phyloP scores from a whole-genome alignment of 2,113 vertebrate species.

The Tachycineta bicolor region DNA sequence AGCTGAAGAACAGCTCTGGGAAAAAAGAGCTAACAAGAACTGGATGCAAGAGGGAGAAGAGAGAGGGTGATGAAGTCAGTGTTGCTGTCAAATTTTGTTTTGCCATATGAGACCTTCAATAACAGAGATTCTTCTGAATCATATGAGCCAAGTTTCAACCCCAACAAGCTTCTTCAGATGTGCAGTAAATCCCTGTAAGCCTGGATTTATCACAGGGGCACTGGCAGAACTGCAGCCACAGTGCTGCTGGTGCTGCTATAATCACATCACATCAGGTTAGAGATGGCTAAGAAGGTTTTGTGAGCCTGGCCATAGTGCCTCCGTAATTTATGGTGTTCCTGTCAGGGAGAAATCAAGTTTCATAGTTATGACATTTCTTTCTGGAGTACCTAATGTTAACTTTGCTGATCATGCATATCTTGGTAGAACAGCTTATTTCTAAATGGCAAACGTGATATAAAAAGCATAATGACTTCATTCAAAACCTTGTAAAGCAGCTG shows the following conservation, averaged over 20 bases:
- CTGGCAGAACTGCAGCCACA: neutral
- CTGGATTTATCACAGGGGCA: constrained; percentile 6
- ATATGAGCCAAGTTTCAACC: neutral
- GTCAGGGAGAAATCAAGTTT: constrained; percentile 66
- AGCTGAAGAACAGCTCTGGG: neutral
- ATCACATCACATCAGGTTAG: constrained; percentile 48
- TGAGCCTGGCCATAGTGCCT: neutral
- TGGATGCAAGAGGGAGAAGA: neutral
- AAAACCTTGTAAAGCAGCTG: constrained; percentile 44
- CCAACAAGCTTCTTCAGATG: neutral
- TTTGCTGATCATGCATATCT: constrained; percentile 64
- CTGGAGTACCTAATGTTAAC: constrained; percentile 68
- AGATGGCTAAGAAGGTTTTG: constrained; percentile 33
- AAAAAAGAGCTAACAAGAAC: neutral
- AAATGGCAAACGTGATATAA: constrained; percentile 65
- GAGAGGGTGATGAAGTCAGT: neutral
- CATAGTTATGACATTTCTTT: constrained; percentile 73
- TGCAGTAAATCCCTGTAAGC: neutral
- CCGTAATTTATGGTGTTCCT: constrained; percentile 60
- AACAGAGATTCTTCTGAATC: neutral
- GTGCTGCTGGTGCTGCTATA: constrained; percentile 14
- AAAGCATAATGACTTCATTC: constrained; percentile 57
- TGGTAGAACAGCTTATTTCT: constrained; percentile 48
- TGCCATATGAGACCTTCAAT: neutral
- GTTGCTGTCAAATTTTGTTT: neutral